Percentiles rank a stretch among this genome's conserved stretches.
Evolutionary conservation across 2,113 vertebrate genomes (phyloP).

Genomic region (Cephalopholis sonnerati): DNA sequence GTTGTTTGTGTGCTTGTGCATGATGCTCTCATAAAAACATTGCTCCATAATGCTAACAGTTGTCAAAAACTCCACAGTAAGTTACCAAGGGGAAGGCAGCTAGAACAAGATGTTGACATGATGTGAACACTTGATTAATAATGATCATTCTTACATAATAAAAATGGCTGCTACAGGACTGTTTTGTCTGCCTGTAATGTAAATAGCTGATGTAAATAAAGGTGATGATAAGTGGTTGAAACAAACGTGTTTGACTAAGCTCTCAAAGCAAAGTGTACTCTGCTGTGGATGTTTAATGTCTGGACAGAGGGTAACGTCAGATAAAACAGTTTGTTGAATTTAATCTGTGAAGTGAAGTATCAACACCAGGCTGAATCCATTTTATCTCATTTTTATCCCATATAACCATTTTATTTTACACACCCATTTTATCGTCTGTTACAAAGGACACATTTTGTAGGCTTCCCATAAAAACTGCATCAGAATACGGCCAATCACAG

Average conservation of each 20-base stretch:
- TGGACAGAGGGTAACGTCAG: not conserved
- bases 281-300: not conserved
- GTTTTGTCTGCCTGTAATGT: not conserved
- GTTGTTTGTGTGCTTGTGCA: too few species aligned
- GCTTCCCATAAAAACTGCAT: slow-evolving; percentile 33
- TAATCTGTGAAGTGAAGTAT: slow-evolving; percentile 1
- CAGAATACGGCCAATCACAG: not conserved
- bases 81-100: too few species aligned
- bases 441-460: slow-evolving; percentile 10
- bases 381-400: not conserved
- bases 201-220: not conserved
- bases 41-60: too few species aligned
- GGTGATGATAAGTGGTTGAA: not conserved
- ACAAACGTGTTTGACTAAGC: not conserved
- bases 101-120: not conserved
- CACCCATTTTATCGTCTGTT: not conserved
- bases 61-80: too few species aligned
- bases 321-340: slow-evolving; percentile 7
- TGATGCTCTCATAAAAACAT: too few species aligned
- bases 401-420: not conserved
- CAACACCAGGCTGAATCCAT: not conserved
- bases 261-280: not conserved
- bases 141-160: not conserved
- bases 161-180: not conserved
- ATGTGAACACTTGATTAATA: not conserved